Base-by-base conservation (phyloP, 2,888 invertebrate genomes). In the Shargacucullia verbasci region DNA sequence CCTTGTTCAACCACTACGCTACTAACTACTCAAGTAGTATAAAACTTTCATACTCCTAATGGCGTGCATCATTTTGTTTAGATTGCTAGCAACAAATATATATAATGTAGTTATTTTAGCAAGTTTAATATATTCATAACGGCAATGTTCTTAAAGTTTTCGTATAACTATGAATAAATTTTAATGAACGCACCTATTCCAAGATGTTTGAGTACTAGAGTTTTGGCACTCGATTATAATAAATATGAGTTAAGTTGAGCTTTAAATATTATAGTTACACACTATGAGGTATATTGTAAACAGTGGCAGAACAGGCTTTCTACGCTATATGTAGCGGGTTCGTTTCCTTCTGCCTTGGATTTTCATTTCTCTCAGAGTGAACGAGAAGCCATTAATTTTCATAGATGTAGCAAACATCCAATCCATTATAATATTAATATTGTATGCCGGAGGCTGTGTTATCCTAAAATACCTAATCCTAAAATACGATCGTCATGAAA, bases 181-280 rank as follows among this genome's bases (percentile, higher is more conserved):
- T 47, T 58, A 10, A 31, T 58, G 43, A 66, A 35, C 6, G 43
- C n/a, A n/a, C n/a, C n/a, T 57, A 9, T 29, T 29, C 7, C 29
- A 29, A 29, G 29, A 29, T 29, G 29, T 34, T 20, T 34, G 37
- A 20, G 45, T 61, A 20, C 14, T 29, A 44, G 37, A 47, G 58
- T 61, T 65, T 41, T 38, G 12, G 33, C 43, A 65, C 47, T 58
- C 25, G 45, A 66, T 66, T 58, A 44, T 35, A 44, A 61, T 65
- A 47, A 66, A 47, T 34, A 47, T 41, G 9, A 39, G 59, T 43
- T 41, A 8, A 39, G 59, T 43, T 20, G 13, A 20, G 13, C 33
- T 65, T 25, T 46, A 43, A 61, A 65, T 29, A 20, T 3, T 20
- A 20, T 20, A 20, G 20, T 20, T 20, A 20, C 20, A 3, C n/a